phyloP scores from a whole-genome alignment of 37 sponge, comb jelly and placozoan genomes.

The Ianthella basta region DNA sequence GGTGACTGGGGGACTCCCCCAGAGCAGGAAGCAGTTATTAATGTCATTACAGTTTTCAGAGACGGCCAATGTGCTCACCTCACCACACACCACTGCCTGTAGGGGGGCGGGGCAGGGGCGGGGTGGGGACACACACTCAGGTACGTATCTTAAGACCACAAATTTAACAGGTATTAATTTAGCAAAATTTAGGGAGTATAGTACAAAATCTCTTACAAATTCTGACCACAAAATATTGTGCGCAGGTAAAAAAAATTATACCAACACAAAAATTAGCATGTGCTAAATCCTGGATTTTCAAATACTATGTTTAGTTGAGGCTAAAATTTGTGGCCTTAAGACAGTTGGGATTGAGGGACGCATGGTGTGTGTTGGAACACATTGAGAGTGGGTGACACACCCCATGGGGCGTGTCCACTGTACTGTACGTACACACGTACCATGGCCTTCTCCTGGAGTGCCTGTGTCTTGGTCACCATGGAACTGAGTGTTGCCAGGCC shows the following conservation, averaged over 20 bases:
- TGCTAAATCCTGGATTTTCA: too few relatives aligned
- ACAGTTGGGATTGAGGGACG: too few relatives aligned
- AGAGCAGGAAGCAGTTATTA: slow-evolving; percentile 64
- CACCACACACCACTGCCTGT: slow-evolving; percentile 83
- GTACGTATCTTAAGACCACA: too few relatives aligned
- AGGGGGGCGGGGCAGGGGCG: background rate
- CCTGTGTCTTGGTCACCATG: slow-evolving; percentile 51
- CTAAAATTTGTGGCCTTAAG: too few relatives aligned
- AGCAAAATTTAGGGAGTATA: background rate
- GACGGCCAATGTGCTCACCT: slow-evolving; percentile 72
- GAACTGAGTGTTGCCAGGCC: slow-evolving; percentile 51
- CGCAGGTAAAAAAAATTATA: too few relatives aligned
- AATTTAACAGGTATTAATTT: background rate
- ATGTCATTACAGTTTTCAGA: slow-evolving; percentile 57
- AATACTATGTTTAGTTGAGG: too few relatives aligned
- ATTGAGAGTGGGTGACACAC: too few relatives aligned
- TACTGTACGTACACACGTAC: slow-evolving; percentile 15
- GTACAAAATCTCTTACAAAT: background rate
- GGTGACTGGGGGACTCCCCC: slow-evolving; percentile 83
- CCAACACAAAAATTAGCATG: too few relatives aligned
- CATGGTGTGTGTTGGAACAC: too few relatives aligned
- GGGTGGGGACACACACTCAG: background rate
- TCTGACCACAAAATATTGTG: too few relatives aligned
- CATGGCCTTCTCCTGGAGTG: slow-evolving; percentile 50
- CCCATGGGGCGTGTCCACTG: too few relatives aligned